These are phyloP conservation scores for Xenus cinereus DNA, from an alignment of 2,113 vertebrate genomes.

Conservation along the genomic window DNA sequence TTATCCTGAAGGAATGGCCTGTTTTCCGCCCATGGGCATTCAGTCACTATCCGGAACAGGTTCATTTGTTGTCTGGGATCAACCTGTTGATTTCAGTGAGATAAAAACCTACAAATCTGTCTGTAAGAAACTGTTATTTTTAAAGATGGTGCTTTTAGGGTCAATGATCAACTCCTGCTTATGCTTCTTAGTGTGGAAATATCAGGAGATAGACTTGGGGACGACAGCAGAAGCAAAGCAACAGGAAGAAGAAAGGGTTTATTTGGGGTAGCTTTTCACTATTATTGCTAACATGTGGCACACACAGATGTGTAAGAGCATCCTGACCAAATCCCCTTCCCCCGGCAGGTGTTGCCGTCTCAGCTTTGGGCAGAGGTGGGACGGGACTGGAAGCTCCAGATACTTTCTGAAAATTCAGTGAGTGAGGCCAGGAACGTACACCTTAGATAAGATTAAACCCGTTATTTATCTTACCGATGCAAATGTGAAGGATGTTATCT, in stretches of 20 bases:
- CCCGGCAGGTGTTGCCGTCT: not conserved
- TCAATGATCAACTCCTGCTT: not conserved
- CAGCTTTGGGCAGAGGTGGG: rapidly evolving
- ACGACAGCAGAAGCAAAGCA: not conserved
- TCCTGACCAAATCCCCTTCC: not conserved
- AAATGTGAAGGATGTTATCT: not conserved
- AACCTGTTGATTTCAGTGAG: not conserved
- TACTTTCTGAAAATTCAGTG: not conserved
- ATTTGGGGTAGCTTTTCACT: too few relatives aligned
- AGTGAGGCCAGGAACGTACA: not conserved
- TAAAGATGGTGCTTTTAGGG: not conserved
- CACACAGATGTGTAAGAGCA: rapidly evolving
- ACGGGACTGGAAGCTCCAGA: not conserved
- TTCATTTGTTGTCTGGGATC: not conserved
- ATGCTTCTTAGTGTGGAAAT: not conserved
- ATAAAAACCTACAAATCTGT: not conserved
- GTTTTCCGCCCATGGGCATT: not conserved
- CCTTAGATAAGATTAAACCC: not conserved
- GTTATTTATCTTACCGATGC: not conserved
- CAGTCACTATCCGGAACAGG: not conserved
- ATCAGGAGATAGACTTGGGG: too few relatives aligned
- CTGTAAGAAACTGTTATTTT: not conserved
- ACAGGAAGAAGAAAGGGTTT: not conserved
- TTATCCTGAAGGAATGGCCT: not conserved
- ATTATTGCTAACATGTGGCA: rapidly evolving